phyloP scores from a whole-genome alignment of 2,888 invertebrate genomes.

The Pilophorus perplexus region DNA sequence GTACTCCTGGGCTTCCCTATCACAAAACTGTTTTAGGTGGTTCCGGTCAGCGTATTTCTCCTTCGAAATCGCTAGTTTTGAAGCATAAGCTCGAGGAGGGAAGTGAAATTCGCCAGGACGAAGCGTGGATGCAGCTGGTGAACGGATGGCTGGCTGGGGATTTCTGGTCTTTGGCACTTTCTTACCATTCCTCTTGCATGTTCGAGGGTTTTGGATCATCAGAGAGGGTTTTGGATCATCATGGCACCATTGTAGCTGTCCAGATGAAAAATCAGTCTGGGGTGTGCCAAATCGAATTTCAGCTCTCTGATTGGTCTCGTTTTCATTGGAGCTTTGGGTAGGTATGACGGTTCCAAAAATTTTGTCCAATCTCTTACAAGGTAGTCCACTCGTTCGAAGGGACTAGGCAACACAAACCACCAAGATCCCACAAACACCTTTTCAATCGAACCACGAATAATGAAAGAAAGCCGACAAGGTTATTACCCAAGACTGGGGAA shows the following conservation, averaged over 20 bases:
- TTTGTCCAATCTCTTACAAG: neutral
- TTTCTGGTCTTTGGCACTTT: neutral
- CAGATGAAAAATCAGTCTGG: conserved; percentile 5
- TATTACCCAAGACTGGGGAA: too few species aligned
- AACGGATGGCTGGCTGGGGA: neutral
- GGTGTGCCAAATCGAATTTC: neutral
- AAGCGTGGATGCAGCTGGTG: neutral
- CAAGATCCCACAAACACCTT: too few species aligned
- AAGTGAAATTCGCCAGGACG: conserved; percentile 1
- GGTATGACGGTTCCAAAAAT: neutral
- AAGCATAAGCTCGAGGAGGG: neutral
- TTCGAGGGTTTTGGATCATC: conserved; percentile 1
- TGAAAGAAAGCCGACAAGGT: too few species aligned
- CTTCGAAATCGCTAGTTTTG: neutral
- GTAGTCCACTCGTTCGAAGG: too few species aligned
- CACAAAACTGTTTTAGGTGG: neutral
- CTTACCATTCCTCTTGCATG: too few species aligned
- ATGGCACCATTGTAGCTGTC: conserved; percentile 10
- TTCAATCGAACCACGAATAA: too few species aligned
- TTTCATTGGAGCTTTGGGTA: neutral
- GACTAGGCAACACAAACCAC: too few species aligned
- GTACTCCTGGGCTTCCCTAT: neutral
- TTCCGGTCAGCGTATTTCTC: neutral
- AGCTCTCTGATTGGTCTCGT: neutral
- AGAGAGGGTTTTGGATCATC: neutral